Evolutionary conservation across 30 jellyfish, hydroid and myxozoan species (phyloP), one percentile per base, ranked within the genome.

Genomic region (Pseudorhiza aurosa): DNA sequence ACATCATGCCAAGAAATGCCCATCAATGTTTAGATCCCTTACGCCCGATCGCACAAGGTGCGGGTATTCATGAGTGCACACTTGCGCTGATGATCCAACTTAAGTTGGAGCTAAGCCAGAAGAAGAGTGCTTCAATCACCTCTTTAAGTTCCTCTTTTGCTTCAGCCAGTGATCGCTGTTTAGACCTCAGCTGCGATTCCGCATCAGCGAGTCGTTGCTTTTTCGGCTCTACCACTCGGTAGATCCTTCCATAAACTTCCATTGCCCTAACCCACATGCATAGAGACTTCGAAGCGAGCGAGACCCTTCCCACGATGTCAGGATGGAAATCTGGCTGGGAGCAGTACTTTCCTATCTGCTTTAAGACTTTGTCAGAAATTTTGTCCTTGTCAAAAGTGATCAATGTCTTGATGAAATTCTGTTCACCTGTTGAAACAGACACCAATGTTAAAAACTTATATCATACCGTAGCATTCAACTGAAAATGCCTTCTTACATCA

Each of bases 261-360:
- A 94, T 94, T 0, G 99, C 99, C 45, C 99, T 46, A 12, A 87
- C 99, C 99, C 99, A 94, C 99, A 94, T 94, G 83, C 99, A 94
- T 12, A 94, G 81, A 10, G 99, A 94, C 65, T 94, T 94, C 30
- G 99, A 97, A 12, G 99, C 99, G 19, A 83, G 80, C 3, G 99
- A 94, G 7, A 94, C 99, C 50, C 99, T 85, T 43, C 99, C 99
- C 2, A 94, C 99, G 44, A 94, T 88, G 30, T 94, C 99, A 8
- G 99, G 99, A 12, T 77, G 95, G 65, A 94, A 94, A 57, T 94
- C 99, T 6, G 90, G 70, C 71, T 87, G 97, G 3, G 97, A 62
- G 78, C 97, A 87, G 62, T 94, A 94, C 28, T 88, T 69, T 33
- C 99, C 99, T 58, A 94, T 94, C 65, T 94, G 95, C 75, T 94